phyloP scores from a whole-genome alignment of 2,888 invertebrate genomes.

The Eristalinus aeneus region DNA sequence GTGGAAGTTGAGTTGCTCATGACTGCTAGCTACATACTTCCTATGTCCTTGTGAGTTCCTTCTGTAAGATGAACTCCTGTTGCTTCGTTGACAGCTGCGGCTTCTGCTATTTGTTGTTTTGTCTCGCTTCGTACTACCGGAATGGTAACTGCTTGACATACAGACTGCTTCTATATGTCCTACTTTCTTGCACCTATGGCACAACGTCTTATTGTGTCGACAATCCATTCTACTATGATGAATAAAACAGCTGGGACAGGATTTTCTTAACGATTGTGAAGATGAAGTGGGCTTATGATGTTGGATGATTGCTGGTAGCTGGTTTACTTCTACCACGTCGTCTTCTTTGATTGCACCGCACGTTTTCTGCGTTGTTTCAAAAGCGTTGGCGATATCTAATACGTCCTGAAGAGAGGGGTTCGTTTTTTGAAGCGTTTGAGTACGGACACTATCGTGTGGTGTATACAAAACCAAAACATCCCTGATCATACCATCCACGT shows the following conservation, averaged over 20 bases:
- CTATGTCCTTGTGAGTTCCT: no score
- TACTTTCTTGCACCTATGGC: conserved; percentile 5
- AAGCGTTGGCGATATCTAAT: not conserved
- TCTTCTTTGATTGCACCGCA: not conserved
- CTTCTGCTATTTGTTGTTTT: not conserved
- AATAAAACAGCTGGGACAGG: not conserved
- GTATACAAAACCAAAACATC: not conserved
- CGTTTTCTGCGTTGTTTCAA: not conserved
- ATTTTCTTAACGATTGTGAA: conserved; percentile 4
- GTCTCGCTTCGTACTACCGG: not conserved
- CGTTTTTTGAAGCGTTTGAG: not conserved
- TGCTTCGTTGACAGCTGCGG: not conserved
- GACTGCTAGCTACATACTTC: no score
- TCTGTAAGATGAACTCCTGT: no score
- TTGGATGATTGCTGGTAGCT: not conserved
- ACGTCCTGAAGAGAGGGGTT: not conserved
- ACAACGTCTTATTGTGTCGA: conserved; percentile 8
- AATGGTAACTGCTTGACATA: not conserved
- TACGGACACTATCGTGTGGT: not conserved
- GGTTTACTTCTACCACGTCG: conserved; percentile 12
- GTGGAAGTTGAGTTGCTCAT: no score
- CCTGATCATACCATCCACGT: not conserved
- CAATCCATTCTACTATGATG: not conserved
- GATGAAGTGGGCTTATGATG: not conserved
- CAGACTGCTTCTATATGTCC: conserved; percentile 17